Conservation (phyloP, 1,140 invertebrate genomes). For the Sinella curviseta region DNA sequence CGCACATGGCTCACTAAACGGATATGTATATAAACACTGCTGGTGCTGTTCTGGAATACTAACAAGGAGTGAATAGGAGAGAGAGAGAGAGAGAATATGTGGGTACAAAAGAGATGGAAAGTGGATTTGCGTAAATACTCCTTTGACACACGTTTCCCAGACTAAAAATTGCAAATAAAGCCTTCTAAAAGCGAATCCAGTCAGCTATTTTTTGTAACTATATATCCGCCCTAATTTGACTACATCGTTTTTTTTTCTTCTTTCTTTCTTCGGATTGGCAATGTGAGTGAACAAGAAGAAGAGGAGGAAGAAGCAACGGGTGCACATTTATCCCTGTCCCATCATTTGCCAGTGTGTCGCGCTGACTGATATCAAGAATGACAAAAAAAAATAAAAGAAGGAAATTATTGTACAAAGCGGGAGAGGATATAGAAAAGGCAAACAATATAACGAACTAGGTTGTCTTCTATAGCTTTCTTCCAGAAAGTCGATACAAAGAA, state of each 20-base stretch:
- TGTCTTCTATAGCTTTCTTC: no score
- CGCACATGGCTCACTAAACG: constrained; percentile 5
- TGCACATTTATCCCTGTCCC: background rate
- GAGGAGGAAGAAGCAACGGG: background rate
- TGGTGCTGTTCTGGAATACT: background rate
- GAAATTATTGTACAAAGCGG: no score
- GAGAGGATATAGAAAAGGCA: no score
- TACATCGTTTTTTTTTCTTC: constrained; percentile 1
- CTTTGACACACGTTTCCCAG: background rate
- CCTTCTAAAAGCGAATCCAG: background rate
- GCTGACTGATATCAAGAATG: no score
- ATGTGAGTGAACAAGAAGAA: background rate
- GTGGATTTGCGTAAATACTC: background rate
- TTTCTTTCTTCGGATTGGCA: no score
- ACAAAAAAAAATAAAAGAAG: no score
- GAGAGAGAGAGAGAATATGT: background rate
- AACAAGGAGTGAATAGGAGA: background rate
- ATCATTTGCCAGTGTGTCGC: no score
- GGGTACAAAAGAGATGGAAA: background rate
- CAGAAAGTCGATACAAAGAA: no score
- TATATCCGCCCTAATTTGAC: constrained; percentile 13
- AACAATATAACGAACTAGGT: no score
- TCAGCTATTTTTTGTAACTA: background rate
- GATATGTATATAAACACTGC: background rate
- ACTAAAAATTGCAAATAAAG: background rate